Percentiles rank a stretch among this genome's conserved stretches.
Evolutionary conservation across 2,113 vertebrate genomes (phyloP).

Genomic region (Notarius lentiginosus): DNA sequence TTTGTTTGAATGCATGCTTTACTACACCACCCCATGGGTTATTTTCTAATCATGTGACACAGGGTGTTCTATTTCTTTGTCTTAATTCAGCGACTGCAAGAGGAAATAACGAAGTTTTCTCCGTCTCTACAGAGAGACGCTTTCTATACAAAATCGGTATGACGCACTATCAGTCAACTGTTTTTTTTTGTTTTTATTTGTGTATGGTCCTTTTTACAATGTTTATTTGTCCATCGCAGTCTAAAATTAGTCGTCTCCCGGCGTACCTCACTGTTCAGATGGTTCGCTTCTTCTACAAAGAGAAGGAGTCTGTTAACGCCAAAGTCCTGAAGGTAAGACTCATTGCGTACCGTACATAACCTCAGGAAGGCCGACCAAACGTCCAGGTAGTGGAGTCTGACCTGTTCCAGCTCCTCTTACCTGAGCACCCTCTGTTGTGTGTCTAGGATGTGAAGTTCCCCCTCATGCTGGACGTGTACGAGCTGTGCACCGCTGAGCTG

Average conservation of each 20-base stretch:
- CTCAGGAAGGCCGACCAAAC: background rate
- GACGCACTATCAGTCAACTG: background rate
- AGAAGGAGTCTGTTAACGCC: slow-evolving; percentile 98
- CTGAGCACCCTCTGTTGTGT: background rate
- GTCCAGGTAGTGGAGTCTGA: background rate
- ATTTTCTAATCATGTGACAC: background rate
- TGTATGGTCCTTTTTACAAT: background rate
- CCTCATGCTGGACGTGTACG: slow-evolving; percentile 97
- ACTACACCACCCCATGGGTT: background rate
- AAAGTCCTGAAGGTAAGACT: slow-evolving; percentile 94
- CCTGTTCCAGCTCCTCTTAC: background rate
- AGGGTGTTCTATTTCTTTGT: background rate
- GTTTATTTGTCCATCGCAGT: slow-evolving; percentile 69
- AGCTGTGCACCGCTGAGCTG: slow-evolving; percentile 88
- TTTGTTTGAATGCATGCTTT: background rate
- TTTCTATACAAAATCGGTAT: slow-evolving; percentile 95
- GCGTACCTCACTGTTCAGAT: slow-evolving; percentile 97
- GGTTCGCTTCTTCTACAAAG: slow-evolving; percentile 99
- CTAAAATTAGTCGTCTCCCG: slow-evolving; percentile 93
- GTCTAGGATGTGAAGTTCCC: slow-evolving; percentile 96
- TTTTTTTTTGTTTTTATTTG: background rate
- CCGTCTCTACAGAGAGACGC: slow-evolving; percentile 93
- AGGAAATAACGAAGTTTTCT: slow-evolving; percentile 97
- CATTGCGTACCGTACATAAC: background rate
- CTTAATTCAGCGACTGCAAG: slow-evolving; percentile 86